Conservation (phyloP, 2,888 invertebrate genomes). For the Darwinula stevensoni region DNA sequence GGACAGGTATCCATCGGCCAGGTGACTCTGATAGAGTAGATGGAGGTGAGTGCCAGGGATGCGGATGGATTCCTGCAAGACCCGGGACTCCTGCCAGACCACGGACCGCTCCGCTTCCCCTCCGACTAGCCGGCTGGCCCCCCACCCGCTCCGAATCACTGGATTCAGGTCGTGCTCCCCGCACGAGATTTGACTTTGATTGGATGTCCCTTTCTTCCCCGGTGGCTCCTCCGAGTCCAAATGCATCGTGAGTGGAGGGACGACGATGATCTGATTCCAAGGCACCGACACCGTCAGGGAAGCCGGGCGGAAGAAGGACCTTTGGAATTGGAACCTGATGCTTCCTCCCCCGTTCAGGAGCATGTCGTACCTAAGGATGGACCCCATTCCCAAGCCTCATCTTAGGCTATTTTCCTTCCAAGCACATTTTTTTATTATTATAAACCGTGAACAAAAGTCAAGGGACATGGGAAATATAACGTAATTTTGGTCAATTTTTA, state of each 20-base stretch:
- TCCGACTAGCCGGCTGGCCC: not conserved
- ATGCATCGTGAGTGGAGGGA: constrained; percentile 50
- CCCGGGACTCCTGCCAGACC: constrained; percentile 33
- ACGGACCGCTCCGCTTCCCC: not conserved
- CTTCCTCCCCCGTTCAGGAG: constrained; percentile 97
- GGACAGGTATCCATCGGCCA: constrained; percentile 71
- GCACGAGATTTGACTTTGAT: constrained; percentile 15
- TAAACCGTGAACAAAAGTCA: too few relatives aligned
- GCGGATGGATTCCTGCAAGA: constrained; percentile 74
- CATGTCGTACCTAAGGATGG: constrained; percentile 43
- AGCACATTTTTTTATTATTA: too few relatives aligned
- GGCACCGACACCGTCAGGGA: constrained; percentile 69
- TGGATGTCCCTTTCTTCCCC: constrained; percentile 5
- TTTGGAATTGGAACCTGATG: constrained; percentile 73
- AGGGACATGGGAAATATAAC: not conserved
- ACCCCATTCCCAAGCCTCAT: too few relatives aligned
- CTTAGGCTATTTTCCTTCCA: constrained; percentile 1
- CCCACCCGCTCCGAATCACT: constrained; percentile 67
- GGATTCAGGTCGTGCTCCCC: constrained; percentile 59
- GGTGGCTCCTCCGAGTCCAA: constrained; percentile 32
- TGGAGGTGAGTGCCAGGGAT: constrained; percentile 86
- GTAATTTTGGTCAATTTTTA: not conserved
- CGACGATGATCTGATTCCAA: constrained; percentile 87
- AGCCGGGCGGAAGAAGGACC: constrained; percentile 62
- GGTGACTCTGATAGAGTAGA: constrained; percentile 79